phyloP scores from a whole-genome alignment of 1,140 invertebrate genomes.

The Globodera rostochiensis region DNA sequence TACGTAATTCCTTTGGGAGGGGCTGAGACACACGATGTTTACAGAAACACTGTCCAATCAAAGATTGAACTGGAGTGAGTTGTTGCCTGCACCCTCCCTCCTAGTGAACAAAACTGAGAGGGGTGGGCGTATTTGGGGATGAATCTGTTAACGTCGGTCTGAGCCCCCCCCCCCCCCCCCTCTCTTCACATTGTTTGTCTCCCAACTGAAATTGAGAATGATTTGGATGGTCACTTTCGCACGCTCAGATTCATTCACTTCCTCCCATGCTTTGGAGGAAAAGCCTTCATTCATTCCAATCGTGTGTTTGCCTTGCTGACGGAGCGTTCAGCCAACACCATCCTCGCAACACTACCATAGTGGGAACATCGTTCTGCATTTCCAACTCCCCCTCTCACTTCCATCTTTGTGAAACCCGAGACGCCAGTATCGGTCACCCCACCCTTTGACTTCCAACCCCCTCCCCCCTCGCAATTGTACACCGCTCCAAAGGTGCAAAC shows the following conservation, averaged over 20 bases:
- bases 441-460: not conserved
- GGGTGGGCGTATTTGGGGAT: no score
- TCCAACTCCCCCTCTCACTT: not conserved
- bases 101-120: no score
- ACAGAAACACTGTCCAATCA: not conserved
- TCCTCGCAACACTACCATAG: not conserved
- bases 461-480: no score
- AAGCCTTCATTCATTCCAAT: not conserved
- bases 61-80: not conserved
- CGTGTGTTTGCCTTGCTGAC: not conserved
- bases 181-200: not conserved
- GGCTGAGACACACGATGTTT: not conserved
- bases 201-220: not conserved
- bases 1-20: not conserved
- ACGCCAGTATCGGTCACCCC: not conserved
- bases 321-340: not conserved
- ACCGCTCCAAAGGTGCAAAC: not conserved
- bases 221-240: not conserved
- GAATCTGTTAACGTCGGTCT: not conserved
- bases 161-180: no score
- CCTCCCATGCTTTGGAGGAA: not conserved
- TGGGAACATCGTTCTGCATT: not conserved
- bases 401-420: not conserved
- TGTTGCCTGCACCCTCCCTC: no score
- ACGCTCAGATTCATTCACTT: constrained; percentile 3